phyloP scores from a whole-genome alignment of 64 coral and sea anemone genomes.

The Montipora sp. region DNA sequence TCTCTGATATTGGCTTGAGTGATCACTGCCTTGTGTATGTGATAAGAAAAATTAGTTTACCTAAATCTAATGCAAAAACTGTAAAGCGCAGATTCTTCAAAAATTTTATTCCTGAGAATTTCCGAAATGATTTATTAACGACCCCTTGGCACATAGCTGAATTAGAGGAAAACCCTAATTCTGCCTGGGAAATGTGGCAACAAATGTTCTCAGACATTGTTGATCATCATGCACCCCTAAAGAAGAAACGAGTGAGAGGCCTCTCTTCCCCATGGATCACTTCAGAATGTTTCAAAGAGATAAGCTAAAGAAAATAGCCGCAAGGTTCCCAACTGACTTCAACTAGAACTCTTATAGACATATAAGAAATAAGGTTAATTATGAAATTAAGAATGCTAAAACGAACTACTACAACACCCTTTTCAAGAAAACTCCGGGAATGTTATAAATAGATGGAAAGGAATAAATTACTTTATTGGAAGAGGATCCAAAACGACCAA shows the following conservation, averaged over 20 bases:
- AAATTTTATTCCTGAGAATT: neutral
- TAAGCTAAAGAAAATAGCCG: conserved; percentile 20
- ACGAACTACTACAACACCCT: neutral
- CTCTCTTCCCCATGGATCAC: too few relatives aligned
- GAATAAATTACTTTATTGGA: too few relatives aligned
- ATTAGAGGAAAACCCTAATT: too few relatives aligned
- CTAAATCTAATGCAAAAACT: neutral
- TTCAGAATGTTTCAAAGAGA: conserved; percentile 8
- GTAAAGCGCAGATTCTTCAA: neutral
- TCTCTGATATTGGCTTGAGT: neutral
- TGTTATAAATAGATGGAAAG: too few relatives aligned
- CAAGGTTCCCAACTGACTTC: neutral
- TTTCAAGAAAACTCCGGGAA: neutral
- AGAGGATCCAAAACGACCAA: too few relatives aligned
- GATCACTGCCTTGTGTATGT: neutral
- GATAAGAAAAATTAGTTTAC: neutral
- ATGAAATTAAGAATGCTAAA: neutral
- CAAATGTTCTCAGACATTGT: too few relatives aligned
- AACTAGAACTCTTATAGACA: neutral
- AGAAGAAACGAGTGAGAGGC: too few relatives aligned
- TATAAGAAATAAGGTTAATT: conserved; percentile 3
- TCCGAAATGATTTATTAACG: neutral
- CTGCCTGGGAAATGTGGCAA: too few relatives aligned
- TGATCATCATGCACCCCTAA: too few relatives aligned
- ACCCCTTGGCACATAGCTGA: too few relatives aligned